A percentile compares a stretch with the other conserved stretches of the same genome.
These are phyloP conservation scores for Hirtodrosophila cameraria DNA, from an alignment of 2,888 invertebrate genomes.

Conservation along the genomic window DNA sequence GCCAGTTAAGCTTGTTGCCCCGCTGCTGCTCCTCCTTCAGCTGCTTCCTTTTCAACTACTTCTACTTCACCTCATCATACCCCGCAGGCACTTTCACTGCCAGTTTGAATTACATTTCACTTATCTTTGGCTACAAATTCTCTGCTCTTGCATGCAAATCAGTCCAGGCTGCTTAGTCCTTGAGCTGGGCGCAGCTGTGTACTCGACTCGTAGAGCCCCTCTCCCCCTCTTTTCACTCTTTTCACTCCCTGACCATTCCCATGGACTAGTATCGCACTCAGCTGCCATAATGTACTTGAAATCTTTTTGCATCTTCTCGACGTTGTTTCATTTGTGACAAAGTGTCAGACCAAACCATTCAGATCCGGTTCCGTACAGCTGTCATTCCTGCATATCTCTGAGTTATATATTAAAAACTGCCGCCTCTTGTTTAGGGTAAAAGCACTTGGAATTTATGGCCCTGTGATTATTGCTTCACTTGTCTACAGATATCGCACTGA, in stretches of 20 bases:
- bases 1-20: slow-evolving; percentile 51
- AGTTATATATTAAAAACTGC: slow-evolving; percentile 70
- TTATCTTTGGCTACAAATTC: slow-evolving; percentile 54
- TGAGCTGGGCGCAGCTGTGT: slow-evolving; percentile 50
- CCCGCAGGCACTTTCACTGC: slow-evolving; percentile 63
- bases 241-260: neutral
- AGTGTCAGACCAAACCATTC: slow-evolving; percentile 59
- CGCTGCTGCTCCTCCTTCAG: neutral
- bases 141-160: slow-evolving; percentile 58
- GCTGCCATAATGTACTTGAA: slow-evolving; percentile 57
- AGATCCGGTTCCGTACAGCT: slow-evolving; percentile 56
- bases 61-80: slow-evolving; percentile 11
- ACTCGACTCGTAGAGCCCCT: neutral
- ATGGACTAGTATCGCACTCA: neutral
- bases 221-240: neutral
- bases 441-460: slow-evolving; percentile 67
- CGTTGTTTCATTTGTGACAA: slow-evolving; percentile 69
- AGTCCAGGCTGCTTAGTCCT: slow-evolving; percentile 55
- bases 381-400: slow-evolving; percentile 66
- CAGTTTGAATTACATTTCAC: slow-evolving; percentile 56
- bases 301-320: slow-evolving; percentile 64
- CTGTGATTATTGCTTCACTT: slow-evolving; percentile 76
- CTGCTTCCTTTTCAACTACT: neutral
- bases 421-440: slow-evolving; percentile 31
- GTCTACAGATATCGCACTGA: slow-evolving; percentile 63